A percentile compares a stretch with the other conserved stretches of the same genome.
Conservation (phyloP, 2,113 vertebrate genomes). For the Dromiciops gliroides region DNA sequence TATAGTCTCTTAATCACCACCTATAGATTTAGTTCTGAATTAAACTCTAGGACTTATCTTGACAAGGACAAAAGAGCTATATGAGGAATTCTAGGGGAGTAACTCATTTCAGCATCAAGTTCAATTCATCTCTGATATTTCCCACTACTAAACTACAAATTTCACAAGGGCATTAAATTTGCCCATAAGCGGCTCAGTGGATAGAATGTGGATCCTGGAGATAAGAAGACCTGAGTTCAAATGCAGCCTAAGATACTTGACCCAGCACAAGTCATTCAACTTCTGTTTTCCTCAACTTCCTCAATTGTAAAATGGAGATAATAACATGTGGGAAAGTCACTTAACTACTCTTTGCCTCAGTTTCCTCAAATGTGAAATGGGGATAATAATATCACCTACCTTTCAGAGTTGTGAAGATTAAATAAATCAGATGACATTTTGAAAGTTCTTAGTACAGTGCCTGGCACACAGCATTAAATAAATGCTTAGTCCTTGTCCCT, state of each 20-base stretch:
- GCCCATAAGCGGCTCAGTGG: background rate
- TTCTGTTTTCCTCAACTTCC: too few species aligned
- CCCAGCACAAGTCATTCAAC: background rate
- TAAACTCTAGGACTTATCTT: background rate
- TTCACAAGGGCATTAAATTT: background rate
- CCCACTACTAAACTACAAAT: background rate
- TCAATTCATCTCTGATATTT: background rate
- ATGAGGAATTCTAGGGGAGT: background rate
- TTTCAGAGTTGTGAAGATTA: background rate
- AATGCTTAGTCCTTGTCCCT: background rate
- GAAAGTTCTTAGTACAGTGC: background rate
- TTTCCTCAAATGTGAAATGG: background rate
- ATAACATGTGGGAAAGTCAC: too few species aligned
- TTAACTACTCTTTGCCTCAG: background rate
- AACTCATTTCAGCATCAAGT: background rate
- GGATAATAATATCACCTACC: background rate
- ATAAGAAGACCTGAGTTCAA: background rate
- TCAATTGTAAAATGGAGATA: too few species aligned
- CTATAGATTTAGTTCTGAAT: background rate
- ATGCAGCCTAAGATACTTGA: background rate
- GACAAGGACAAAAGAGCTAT: background rate
- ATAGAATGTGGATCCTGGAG: background rate
- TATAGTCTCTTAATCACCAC: background rate
- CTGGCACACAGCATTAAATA: background rate
- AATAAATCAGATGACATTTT: background rate